Evolutionary conservation across 2,113 vertebrate genomes (phyloP), one percentile per base, ranked within the genome.

Genomic region (Saguinus midas): DNA sequence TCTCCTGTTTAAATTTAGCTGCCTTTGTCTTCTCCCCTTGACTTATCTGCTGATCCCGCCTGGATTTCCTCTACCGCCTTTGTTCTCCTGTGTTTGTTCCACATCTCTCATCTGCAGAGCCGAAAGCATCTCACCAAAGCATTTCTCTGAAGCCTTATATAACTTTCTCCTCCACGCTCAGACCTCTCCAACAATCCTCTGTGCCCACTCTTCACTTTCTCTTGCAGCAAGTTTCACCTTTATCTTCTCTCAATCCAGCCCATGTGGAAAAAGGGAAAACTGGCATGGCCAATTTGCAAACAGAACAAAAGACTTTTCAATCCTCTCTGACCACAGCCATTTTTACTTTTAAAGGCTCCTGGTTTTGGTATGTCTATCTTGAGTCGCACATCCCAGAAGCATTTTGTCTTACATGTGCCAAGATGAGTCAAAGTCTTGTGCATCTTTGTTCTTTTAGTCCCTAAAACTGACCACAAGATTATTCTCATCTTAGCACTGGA

Each of bases 1-100:
- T 95, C 94, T 83, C 45, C 17, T 0, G 82, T 95, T 97, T 98
- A 97, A 98, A 96, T 98, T 98, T 98, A 98, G 97, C 85, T 94
- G 20, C 96, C 92, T 98, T 97, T 98, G 98, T 98, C 97, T 97
- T 91, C 95, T 93, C 75, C 78, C 95, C 61, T 94, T 96, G 92
- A 96, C 87, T 97, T 97, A 90, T 97, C 97, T 92, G 91, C 93
- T 75, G 90, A 76, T 83, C 93, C 91, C 0, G 78, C 90, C 87
- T 76, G 95, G 95, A 92, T 96, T 97, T 97, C 95, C 96, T 97
- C 92, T 25, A 2, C 87, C 1, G 87, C 94, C 95, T 98, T 97
- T 98, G 97, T 95, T 96, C 94, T 92, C 66, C 32, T 0, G 37
- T 88, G 96, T 97, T 97, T 97, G 97, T 94, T 91, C 96, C 87